Evolutionary conservation across 2,113 vertebrate species (phyloP).

Genomic region (Lutjanus erythropterus): DNA sequence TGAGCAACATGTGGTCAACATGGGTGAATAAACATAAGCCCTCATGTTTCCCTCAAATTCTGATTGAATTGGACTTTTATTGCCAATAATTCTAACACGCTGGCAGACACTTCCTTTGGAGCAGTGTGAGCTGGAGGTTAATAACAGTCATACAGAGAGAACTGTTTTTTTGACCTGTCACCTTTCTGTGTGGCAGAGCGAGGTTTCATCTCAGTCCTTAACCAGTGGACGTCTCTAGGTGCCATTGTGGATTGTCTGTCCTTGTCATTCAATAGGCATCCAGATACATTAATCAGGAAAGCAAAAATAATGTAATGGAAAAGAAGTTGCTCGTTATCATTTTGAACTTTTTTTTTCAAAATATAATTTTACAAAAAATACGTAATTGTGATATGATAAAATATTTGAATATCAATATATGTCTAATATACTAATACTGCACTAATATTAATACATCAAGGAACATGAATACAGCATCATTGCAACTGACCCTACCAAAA

Average conservation of each 20-base stretch:
- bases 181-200: not conserved
- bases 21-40: conserved; percentile 16
- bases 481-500: too few relatives aligned
- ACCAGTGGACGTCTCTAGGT: not conserved
- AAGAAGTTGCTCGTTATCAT: too few relatives aligned
- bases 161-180: conserved; percentile 67
- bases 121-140: conserved; percentile 63
- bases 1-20: conserved; percentile 24
- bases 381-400: too few relatives aligned
- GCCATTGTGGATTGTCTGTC: not conserved
- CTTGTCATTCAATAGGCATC: not conserved
- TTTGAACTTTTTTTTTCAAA: too few relatives aligned
- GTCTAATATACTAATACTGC: too few relatives aligned
- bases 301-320: too few relatives aligned
- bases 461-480: too few relatives aligned
- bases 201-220: not conserved
- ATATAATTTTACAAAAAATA: too few relatives aligned
- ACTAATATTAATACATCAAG: too few relatives aligned
- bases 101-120: conserved; percentile 49
- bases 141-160: conserved; percentile 40
- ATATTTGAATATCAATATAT: too few relatives aligned
- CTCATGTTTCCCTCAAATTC: conserved; percentile 42
- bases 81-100: conserved; percentile 43
- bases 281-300: too few relatives aligned
- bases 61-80: conserved; percentile 68